Base-by-base conservation (phyloP, 2,113 vertebrate genomes). In the Lasiurus cinereus region DNA sequence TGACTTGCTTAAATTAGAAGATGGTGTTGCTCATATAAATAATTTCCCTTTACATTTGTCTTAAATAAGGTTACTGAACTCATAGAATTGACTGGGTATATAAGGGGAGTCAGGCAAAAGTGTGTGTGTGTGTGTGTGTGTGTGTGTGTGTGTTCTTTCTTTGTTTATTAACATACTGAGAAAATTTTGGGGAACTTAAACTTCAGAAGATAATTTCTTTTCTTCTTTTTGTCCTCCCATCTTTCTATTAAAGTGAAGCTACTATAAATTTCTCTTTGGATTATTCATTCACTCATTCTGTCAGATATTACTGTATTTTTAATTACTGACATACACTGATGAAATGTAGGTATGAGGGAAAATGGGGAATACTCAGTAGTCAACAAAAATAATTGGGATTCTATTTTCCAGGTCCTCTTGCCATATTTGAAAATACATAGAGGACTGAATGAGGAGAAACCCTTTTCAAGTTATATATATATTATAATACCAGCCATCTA, bases 151-250 rank as follows among this genome's bases (percentile, higher is more conserved):
- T n/a, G n/a, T 22, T 69, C 27, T 94, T 82, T 19, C 64, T 96
- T 83, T 72, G 14, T 67, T 39, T 52, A 52, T 76, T 80, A 77
- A 87, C 8, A 72, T 56, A 56, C 15, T 52, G 24, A 80, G 64
- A 70, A 89, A 79, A 10, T 36, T 94, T 92, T 76, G 6, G 74
- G 56, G 31, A 72, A 48, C 31, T 87, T 96, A 29, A 54, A 62
- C 39, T 93, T 95, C 8, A 74, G 80, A 93, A 91, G 66, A 36
- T 22, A 83, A 85, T 67, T 83, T 3, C 66, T 31, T 70, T 88
- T 83, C 31, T 80, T 90, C 39, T 54, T 72, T 79, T 52, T 64
- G n/a, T 7, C 48, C 5, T 48, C 15, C 6, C 0, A 50, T 8
- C 39, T 88, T 94, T 95, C 36, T 69, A 10, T 33, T 79, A 79